Evolutionary conservation across 2,888 invertebrate species (phyloP).

Genomic region (Xylocampa areola): DNA sequence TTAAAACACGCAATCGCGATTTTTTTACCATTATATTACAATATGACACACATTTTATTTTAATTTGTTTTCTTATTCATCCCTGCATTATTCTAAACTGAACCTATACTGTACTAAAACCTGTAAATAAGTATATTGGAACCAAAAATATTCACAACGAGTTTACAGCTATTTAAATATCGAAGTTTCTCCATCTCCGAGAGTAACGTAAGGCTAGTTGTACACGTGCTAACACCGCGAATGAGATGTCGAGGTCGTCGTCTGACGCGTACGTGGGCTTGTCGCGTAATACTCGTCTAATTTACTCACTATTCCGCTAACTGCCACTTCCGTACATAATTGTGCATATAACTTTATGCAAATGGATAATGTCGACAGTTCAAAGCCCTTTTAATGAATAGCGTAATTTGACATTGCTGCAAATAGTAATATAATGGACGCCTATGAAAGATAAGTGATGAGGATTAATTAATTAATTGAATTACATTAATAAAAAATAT

Average conservation of each 20-base stretch:
- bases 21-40: no score
- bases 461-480: no score
- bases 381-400: constrained; percentile 30
- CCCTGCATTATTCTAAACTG: no score
- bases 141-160: no score
- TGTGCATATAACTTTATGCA: constrained; percentile 32
- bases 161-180: constrained; percentile 14
- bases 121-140: no score
- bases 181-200: not conserved
- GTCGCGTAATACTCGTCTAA: constrained; percentile 38
- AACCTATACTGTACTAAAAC: no score
- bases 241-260: constrained; percentile 56
- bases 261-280: constrained; percentile 43
- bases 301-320: constrained; percentile 53
- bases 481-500: no score
- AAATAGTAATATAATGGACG: constrained; percentile 2
- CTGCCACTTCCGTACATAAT: constrained; percentile 51
- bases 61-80: no score
- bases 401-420: constrained; percentile 5
- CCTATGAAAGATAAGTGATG: no score
- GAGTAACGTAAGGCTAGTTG: not conserved
- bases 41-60: no score
- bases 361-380: constrained; percentile 41
- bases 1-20: no score
- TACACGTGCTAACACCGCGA: constrained; percentile 17